Percentiles rank a stretch among this genome's conserved stretches.
These are phyloP conservation scores for Poecilia picta DNA, from an alignment of 2,797 vertebrate species.

Conservation along the genomic window DNA sequence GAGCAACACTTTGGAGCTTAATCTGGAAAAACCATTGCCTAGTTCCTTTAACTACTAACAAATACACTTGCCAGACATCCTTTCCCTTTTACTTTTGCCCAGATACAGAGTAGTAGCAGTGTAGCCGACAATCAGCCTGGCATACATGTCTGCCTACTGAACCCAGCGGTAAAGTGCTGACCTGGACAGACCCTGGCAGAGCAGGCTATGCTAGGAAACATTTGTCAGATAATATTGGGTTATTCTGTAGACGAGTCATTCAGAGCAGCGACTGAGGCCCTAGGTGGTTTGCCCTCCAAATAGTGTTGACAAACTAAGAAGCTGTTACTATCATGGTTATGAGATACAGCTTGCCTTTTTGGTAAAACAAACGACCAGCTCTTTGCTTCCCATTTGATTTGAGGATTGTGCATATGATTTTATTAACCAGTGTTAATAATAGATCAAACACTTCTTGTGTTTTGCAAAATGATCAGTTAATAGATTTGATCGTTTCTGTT, in stretches of 20 bases:
- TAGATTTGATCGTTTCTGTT: not conserved
- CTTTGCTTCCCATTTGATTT: not conserved
- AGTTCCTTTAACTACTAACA: constrained; percentile 57
- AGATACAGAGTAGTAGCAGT: constrained; percentile 40
- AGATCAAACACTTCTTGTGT: not conserved
- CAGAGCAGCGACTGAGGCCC: constrained; percentile 28
- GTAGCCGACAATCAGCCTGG: constrained; percentile 44
- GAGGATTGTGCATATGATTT: not conserved
- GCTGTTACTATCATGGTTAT: constrained; percentile 16
- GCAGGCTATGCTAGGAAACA: constrained; percentile 55
- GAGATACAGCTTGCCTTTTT: constrained; percentile 23
- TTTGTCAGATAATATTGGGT: constrained; percentile 67
- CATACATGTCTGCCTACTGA: constrained; percentile 64
- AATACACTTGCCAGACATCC: constrained; percentile 63
- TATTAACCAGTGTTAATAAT: not conserved
- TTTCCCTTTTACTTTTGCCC: constrained; percentile 47
- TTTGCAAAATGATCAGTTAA: not conserved
- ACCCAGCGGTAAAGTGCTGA: constrained; percentile 76
- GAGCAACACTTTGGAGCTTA: constrained; percentile 58
- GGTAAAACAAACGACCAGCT: constrained; percentile 22
- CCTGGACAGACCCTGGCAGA: constrained; percentile 57
- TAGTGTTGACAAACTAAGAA: constrained; percentile 19
- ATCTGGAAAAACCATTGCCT: constrained; percentile 68
- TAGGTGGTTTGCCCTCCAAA: constrained; percentile 21
- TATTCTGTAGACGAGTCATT: constrained; percentile 47